Evolutionary conservation across 2,888 invertebrate species (phyloP).

Genomic region (Pammene fasciana): DNA sequence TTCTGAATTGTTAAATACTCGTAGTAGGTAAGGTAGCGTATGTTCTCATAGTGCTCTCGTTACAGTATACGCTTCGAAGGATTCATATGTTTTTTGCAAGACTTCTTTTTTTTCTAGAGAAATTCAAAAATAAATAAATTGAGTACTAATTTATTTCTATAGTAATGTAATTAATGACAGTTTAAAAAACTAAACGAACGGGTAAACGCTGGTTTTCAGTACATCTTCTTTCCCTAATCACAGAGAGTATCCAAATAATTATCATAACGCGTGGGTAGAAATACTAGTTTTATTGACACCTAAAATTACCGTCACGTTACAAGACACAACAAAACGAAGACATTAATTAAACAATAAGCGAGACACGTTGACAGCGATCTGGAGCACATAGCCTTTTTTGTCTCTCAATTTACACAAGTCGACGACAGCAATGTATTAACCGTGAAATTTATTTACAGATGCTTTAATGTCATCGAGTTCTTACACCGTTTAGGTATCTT

Average conservation of each 20-base stretch:
- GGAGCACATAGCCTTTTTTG: conserved; percentile 15
- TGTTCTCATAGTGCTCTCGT: no score
- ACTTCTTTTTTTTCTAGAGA: no score
- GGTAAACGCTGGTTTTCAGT: background rate
- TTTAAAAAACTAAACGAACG: background rate
- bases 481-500: conserved; percentile 23
- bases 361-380: conserved; percentile 13
- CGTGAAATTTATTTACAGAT: conserved; percentile 27
- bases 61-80: no score
- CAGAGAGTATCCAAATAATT: background rate
- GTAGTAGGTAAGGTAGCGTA: no score
- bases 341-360: background rate
- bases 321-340: background rate
- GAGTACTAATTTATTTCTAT: no score
- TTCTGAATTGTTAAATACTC: no score
- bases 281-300: background rate
- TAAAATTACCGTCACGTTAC: background rate
- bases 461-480: conserved; percentile 32
- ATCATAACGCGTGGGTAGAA: background rate
- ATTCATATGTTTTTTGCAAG: no score
- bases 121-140: no score
- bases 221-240: background rate
- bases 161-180: no score
- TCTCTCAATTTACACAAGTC: conserved; percentile 4
- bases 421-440: conserved; percentile 21